These are phyloP conservation scores for Dastarcus helophoroides DNA, from an alignment of 2,888 invertebrate genomes.

Conservation along the genomic window DNA sequence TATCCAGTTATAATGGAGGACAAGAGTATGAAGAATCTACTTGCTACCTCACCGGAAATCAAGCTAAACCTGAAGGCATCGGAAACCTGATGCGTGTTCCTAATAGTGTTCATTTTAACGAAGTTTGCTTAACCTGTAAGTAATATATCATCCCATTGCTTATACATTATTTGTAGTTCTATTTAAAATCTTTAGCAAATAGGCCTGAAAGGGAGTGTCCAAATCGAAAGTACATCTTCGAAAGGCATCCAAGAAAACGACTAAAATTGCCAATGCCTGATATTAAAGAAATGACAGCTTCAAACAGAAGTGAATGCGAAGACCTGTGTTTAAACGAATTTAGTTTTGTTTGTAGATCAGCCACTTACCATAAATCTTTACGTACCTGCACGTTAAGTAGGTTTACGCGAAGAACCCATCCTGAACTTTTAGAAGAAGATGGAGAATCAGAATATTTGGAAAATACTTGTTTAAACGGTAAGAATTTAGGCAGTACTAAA, in stretches of 20 bases:
- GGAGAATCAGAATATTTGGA: slow-evolving; percentile 82
- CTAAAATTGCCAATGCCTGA: slow-evolving; percentile 70
- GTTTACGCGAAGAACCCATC: slow-evolving; percentile 77
- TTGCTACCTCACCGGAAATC: slow-evolving; percentile 75
- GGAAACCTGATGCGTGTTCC: slow-evolving; percentile 81
- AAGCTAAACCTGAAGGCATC: slow-evolving; percentile 78
- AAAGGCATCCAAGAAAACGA: slow-evolving; percentile 75
- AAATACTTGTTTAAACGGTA: slow-evolving; percentile 82
- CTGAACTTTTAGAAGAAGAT: slow-evolving; percentile 73
- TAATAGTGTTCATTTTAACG: slow-evolving; percentile 81
- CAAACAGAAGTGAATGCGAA: slow-evolving; percentile 81
- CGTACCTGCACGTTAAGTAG: slow-evolving; percentile 70
- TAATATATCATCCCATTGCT: slow-evolving; percentile 18
- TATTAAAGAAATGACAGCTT: slow-evolving; percentile 73
- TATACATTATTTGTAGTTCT: neutral
- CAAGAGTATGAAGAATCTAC: slow-evolving; percentile 82
- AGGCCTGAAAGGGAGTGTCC: slow-evolving; percentile 83
- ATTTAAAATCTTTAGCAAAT: slow-evolving; percentile 46
- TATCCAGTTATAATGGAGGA: slow-evolving; percentile 66
- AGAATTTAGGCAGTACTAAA: slow-evolving; percentile 14
- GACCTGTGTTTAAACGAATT: slow-evolving; percentile 83
- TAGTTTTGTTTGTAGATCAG: slow-evolving; percentile 79
- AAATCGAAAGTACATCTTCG: slow-evolving; percentile 78
- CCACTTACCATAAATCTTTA: slow-evolving; percentile 67
- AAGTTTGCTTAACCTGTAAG: slow-evolving; percentile 82